Conservation (phyloP, 2,888 invertebrate species). For the Zygothrica quintamaculata region DNA sequence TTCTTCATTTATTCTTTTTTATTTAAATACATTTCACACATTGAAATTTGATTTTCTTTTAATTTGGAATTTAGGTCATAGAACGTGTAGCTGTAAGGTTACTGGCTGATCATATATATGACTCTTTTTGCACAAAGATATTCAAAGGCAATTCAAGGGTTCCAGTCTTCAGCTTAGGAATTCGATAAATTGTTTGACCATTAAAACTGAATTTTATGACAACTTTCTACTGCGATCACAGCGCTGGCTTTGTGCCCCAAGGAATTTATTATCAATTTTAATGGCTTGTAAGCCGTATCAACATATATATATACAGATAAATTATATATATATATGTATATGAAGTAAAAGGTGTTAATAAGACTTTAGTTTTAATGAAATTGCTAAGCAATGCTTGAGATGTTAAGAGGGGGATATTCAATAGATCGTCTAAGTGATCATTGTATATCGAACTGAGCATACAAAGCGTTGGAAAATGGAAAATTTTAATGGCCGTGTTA, state of each 20-base stretch:
- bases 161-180: background rate
- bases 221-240: slow-evolving; percentile 41
- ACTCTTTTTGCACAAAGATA: slow-evolving; percentile 33
- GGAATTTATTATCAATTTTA: slow-evolving; percentile 66
- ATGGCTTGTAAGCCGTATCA: slow-evolving; percentile 33
- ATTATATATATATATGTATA: background rate
- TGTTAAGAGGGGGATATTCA: slow-evolving; percentile 12
- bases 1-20: slow-evolving; percentile 5
- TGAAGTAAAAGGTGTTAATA: slow-evolving; percentile 58
- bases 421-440: slow-evolving; percentile 17
- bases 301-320: background rate
- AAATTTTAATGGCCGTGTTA: background rate
- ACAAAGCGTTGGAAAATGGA: no score
- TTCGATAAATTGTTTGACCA: no score
- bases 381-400: slow-evolving; percentile 6
- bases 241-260: slow-evolving; percentile 24
- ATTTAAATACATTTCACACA: slow-evolving; percentile 59
- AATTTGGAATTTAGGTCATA: slow-evolving; percentile 68
- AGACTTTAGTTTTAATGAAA: slow-evolving; percentile 22
- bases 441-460: slow-evolving; percentile 3
- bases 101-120: background rate
- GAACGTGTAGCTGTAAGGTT: slow-evolving; percentile 7
- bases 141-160: slow-evolving; percentile 22
- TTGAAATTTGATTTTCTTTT: slow-evolving; percentile 49
- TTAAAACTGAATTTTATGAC: slow-evolving; percentile 52